Evolutionary conservation across 2,113 vertebrate genomes (phyloP).

Genomic region (Gallinago undulata): DNA sequence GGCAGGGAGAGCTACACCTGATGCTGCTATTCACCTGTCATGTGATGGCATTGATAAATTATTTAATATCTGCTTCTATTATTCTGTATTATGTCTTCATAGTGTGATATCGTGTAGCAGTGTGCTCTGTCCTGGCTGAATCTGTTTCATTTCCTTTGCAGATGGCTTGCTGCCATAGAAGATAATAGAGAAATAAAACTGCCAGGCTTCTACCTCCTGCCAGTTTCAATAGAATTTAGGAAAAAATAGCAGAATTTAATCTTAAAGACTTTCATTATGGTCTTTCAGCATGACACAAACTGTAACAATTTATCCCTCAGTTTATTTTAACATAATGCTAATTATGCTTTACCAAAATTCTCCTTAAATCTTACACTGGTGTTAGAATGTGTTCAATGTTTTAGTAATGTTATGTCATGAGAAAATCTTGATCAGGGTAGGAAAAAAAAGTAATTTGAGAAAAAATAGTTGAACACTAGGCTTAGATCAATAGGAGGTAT

Average conservation of each 20-base stretch:
- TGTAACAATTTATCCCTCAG: neutral
- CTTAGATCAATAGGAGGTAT: neutral
- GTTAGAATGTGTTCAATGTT: neutral
- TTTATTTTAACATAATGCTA: neutral
- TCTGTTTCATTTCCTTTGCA: conserved; percentile 51
- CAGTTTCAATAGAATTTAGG: neutral
- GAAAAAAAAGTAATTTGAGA: neutral
- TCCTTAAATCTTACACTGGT: neutral
- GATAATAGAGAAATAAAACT: conserved; percentile 41
- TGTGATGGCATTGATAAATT: conserved; percentile 29
- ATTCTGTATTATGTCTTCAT: conserved; percentile 26
- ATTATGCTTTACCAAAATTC: neutral
- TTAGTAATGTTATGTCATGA: neutral
- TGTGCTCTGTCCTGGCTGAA: neutral
- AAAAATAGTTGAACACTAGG: neutral
- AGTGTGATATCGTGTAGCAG: conserved; percentile 24
- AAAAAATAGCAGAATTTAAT: neutral
- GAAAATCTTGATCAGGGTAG: neutral
- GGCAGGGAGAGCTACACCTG: neutral
- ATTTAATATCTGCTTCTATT: conserved; percentile 54
- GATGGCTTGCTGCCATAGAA: neutral
- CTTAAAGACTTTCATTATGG: neutral
- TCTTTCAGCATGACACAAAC: neutral
- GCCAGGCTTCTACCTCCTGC: neutral
- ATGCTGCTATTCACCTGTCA: neutral